Percentiles rank a stretch among this genome's conserved stretches.
Conservation (phyloP, 1,140 invertebrate species). For the Bombyx mandarina region DNA sequence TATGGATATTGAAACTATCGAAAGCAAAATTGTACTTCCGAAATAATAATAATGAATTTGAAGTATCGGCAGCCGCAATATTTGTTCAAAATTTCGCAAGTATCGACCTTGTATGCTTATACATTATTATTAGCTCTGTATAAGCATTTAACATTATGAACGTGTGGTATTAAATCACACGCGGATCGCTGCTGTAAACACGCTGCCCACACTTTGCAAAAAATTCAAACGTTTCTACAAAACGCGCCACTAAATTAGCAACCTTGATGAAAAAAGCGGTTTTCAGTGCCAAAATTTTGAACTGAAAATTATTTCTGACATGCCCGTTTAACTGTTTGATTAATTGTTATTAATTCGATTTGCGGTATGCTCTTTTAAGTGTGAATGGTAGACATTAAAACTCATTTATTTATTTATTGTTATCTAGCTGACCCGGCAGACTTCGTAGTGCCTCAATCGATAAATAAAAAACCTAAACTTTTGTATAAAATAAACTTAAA, state of each 20-base stretch:
- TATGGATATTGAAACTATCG: too few relatives aligned
- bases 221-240: constrained; percentile 28
- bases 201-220: constrained; percentile 40
- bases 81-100: constrained; percentile 22
- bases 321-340: too few relatives aligned
- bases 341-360: too few relatives aligned
- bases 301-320: constrained; percentile 2
- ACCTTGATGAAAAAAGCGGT: constrained; percentile 31
- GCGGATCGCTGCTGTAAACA: constrained; percentile 42
- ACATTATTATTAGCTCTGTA: constrained; percentile 30
- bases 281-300: constrained; percentile 28
- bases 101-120: constrained; percentile 34
- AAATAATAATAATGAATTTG: too few relatives aligned
- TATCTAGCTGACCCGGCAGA: too few relatives aligned
- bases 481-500: too few relatives aligned
- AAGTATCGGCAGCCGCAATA: neutral
- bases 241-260: constrained; percentile 28
- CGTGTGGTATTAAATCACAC: constrained; percentile 39
- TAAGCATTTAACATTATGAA: neutral
- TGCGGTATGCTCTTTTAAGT: too few relatives aligned
- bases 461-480: too few relatives aligned
- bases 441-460: too few relatives aligned
- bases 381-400: too few relatives aligned
- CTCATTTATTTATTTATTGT: too few relatives aligned
- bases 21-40: too few relatives aligned